Conservation (phyloP, 2,797 vertebrate genomes). For the Aphelocoma californica region DNA sequence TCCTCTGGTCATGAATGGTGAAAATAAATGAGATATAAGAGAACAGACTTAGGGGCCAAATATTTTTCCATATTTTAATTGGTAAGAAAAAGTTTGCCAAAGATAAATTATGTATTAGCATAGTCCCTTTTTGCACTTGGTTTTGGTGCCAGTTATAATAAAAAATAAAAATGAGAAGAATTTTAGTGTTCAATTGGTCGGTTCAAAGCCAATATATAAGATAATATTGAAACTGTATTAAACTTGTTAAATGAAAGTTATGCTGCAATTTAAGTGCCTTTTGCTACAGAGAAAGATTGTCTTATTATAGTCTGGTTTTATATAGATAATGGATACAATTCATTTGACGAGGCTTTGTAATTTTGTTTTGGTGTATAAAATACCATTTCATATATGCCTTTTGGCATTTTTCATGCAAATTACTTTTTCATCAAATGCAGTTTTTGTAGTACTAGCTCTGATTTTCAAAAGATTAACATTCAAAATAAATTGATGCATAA, state of each 20-base stretch:
- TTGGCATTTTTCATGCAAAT: conserved; percentile 54
- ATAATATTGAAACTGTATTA: neutral
- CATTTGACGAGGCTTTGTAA: neutral
- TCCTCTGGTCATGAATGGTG: neutral
- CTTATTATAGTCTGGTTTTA: conserved; percentile 18
- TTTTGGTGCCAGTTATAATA: neutral
- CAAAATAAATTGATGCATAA: conserved; percentile 21
- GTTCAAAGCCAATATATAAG: neutral
- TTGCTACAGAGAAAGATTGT: neutral
- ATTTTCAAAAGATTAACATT: conserved; percentile 37
- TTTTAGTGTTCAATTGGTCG: neutral
- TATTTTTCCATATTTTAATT: neutral
- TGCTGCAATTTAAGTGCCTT: neutral
- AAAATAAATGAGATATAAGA: neutral
- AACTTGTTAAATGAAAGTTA: conserved; percentile 10
- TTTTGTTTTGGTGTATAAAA: conserved; percentile 46
- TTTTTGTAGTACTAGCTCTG: neutral
- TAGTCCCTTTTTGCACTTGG: neutral
- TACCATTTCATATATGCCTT: conserved; percentile 27
- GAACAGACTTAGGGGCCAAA: neutral
- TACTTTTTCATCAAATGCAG: conserved; percentile 16
- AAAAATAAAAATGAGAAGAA: neutral
- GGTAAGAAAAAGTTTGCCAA: neutral
- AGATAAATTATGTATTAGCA: neutral
- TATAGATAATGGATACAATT: conserved; percentile 39